Base-by-base conservation (phyloP, 2,888 invertebrate genomes). In the Drosophila melanosoma region DNA sequence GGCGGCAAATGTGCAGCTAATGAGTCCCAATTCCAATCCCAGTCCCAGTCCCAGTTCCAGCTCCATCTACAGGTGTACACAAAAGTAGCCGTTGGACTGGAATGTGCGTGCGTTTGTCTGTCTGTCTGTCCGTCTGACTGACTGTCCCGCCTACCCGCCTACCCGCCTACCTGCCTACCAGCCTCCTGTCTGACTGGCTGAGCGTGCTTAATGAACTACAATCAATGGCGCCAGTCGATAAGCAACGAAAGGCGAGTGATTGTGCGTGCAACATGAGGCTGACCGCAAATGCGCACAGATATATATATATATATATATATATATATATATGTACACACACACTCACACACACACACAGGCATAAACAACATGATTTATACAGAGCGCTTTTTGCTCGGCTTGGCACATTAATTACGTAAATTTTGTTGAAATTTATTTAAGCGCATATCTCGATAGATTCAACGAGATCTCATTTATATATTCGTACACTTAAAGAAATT, bases 201-300 rank as follows among this genome's bases (percentile, higher is more conserved):
- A 68, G 74, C 86, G 81, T 89, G 86, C 85, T 89, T 86, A 89
- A 86, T 89, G 89, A 87, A 88, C 87, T 90, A 82, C 90, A 87
- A 87, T 87, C 87, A 90, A 86, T 87, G 86, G 81, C 69, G 73
- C 58, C 83, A 82, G 85, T 85, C 85, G 85, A 85, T 86, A 87
- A 88, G 88, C 73, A 83, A 73, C 74, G 74, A 83, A 82, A 84
- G 77, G 82, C 85, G 71, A 63, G 82, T 71, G 80, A 84, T 77
- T 78, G 83, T 83, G 87, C 81, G 74, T 87, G 90, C 89, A 90
- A 80, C 89, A 86, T 82, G 87, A 80, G 76, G 83, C 76, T 75
- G 63, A 67, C 86, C 86, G 73, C 86, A 83, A 82, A 82, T 73
- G 77, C 66, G 76, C 62, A 70, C 73, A 61, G 60, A 70, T 65